A percentile compares a stretch with the other conserved stretches of the same genome.
These are phyloP conservation scores for Electrophaes corylata DNA, from an alignment of 2,888 invertebrate species.

Conservation along the genomic window DNA sequence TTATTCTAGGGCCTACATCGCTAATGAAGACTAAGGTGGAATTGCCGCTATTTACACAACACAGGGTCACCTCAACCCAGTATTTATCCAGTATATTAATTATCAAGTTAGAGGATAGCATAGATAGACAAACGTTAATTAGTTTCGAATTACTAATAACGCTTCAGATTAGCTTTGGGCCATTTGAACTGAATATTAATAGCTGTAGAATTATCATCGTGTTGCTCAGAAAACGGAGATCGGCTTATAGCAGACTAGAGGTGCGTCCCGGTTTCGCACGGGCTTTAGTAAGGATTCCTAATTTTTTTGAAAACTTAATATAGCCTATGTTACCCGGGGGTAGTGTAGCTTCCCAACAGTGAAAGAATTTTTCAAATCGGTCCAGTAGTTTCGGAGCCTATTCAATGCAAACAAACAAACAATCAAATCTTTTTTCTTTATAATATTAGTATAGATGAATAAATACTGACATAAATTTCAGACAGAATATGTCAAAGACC, in stretches of 20 bases:
- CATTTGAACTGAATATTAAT: constrained; percentile 3
- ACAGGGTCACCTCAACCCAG: background rate
- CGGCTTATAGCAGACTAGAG: background rate
- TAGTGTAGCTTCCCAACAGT: too few relatives aligned
- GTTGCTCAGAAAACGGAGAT: background rate
- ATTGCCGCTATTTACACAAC: background rate
- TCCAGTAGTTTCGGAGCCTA: too few relatives aligned
- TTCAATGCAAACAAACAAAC: too few relatives aligned
- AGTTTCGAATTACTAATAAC: constrained; percentile 10
- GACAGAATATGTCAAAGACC: too few relatives aligned
- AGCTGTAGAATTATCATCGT: background rate
- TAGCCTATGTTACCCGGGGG: too few relatives aligned
- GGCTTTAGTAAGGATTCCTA: too few relatives aligned
- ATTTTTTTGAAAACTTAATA: too few relatives aligned
- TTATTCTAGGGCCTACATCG: constrained; percentile 19
- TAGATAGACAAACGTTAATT: constrained; percentile 8
- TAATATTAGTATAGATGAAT: too few relatives aligned
- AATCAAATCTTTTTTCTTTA: too few relatives aligned
- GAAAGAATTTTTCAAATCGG: too few relatives aligned
- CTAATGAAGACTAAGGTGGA: constrained; percentile 19
- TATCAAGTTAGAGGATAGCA: background rate
- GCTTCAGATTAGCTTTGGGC: constrained; percentile 5
- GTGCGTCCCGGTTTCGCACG: too few relatives aligned
- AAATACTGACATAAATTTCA: too few relatives aligned
- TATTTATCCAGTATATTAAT: constrained; percentile 9